Evolutionary conservation across 2,113 vertebrate species (phyloP).

Genomic region (Cyanoderma ruficeps): DNA sequence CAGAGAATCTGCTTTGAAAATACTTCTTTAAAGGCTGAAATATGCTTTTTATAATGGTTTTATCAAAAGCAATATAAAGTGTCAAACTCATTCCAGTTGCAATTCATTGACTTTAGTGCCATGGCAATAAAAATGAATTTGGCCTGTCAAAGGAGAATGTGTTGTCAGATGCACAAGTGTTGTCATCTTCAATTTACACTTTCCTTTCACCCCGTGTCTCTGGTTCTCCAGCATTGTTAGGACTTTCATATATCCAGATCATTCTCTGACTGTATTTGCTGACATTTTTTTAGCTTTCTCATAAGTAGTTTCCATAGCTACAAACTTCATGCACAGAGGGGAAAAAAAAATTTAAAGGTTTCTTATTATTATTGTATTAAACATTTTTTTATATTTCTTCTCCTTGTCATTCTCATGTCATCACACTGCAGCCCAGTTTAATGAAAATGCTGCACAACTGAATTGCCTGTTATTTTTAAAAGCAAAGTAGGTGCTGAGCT

Average conservation of each 20-base stretch:
- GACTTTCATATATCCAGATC: conserved; percentile 35
- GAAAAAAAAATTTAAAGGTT: not conserved
- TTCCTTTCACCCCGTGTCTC: conserved; percentile 5
- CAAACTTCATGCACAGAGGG: conserved; percentile 20
- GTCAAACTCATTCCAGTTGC: conserved; percentile 48
- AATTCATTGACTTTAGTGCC: conserved; percentile 41
- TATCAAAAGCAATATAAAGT: conserved; percentile 50
- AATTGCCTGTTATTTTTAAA: conserved; percentile 27
- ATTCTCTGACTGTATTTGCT: conserved; percentile 30
- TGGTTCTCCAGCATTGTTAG: conserved; percentile 41
- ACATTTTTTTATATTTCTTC: conserved; percentile 8
- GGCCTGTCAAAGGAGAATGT: conserved; percentile 1
- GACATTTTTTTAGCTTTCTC: conserved; percentile 14
- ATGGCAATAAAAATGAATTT: conserved; percentile 32
- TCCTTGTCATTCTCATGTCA: not conserved
- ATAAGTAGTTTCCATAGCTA: conserved; percentile 68
- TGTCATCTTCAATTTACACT: conserved; percentile 65
- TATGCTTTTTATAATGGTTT: not conserved
- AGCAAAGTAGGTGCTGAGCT: not conserved
- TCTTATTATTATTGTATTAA: conserved; percentile 40
- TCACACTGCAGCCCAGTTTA: not conserved
- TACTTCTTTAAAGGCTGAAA: not conserved
- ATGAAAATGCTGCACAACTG: conserved; percentile 20
- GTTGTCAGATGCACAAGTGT: conserved; percentile 39
- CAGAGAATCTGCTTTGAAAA: not conserved